Percentiles rank a stretch among this genome's conserved stretches.
phyloP scores from a whole-genome alignment of 1,140 invertebrate species.

The Leptopilina clavipes region DNA sequence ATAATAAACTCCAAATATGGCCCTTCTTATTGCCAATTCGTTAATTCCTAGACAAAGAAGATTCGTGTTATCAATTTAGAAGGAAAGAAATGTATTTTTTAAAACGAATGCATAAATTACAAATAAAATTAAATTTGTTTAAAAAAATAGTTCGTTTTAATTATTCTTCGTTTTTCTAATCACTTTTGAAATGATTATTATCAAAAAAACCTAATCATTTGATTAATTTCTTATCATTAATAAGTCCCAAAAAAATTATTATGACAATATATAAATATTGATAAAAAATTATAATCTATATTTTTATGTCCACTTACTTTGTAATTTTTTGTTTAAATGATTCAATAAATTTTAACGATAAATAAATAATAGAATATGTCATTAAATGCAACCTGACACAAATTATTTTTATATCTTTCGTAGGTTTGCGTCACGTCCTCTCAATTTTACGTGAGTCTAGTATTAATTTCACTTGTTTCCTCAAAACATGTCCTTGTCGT shows the following conservation, averaged over 20 bases:
- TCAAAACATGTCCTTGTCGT: slow-evolving; percentile 21
- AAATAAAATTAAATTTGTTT: too few species aligned
- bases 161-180: too few species aligned
- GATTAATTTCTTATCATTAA: too few species aligned
- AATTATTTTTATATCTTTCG: not conserved
- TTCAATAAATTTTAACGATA: not conserved
- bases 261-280: too few species aligned
- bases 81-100: not conserved
- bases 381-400: not conserved
- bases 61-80: not conserved
- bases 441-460: not conserved
- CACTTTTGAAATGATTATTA: too few species aligned
- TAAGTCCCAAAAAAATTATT: too few species aligned
- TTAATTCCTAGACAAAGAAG: not conserved
- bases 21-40: not conserved
- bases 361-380: not conserved
- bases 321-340: too few species aligned
- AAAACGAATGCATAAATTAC: too few species aligned
- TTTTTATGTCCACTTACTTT: too few species aligned
- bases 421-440: not conserved
- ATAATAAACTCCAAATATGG: slow-evolving; percentile 6
- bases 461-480: slow-evolving; percentile 5
- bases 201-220: too few species aligned
- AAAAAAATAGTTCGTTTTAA: too few species aligned
- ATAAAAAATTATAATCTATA: too few species aligned